Conservation (phyloP, 1,140 invertebrate genomes). For the Drosophila mayri region DNA sequence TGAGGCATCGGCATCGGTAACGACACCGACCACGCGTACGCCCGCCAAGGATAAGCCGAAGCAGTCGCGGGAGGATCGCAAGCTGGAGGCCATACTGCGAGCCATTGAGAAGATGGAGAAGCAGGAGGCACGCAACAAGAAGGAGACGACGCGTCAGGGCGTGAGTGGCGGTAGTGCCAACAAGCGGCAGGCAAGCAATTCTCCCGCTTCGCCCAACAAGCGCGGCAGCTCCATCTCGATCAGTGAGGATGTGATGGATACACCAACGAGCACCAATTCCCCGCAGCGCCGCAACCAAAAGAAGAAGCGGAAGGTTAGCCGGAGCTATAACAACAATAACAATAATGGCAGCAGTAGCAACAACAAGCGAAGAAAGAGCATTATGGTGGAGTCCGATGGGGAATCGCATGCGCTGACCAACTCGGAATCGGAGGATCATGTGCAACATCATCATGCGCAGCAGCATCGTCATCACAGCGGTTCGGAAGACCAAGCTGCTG, state of each 20-base stretch:
- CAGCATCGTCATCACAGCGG: slow-evolving; percentile 39
- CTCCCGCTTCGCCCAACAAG: slow-evolving; percentile 73
- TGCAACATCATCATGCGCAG: slow-evolving; percentile 84
- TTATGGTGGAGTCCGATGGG: slow-evolving; percentile 88
- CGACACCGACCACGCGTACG: slow-evolving; percentile 33
- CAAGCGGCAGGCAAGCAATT: slow-evolving; percentile 75
- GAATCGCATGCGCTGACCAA: slow-evolving; percentile 86
- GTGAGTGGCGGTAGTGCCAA: slow-evolving; percentile 16
- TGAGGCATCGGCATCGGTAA: slow-evolving; percentile 4
- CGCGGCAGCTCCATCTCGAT: slow-evolving; percentile 58
- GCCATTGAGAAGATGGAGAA: slow-evolving; percentile 95
- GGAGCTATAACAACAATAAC: slow-evolving; percentile 60
- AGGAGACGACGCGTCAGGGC: slow-evolving; percentile 75
- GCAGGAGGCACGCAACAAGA: slow-evolving; percentile 89
- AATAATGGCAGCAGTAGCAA: slow-evolving; percentile 34
- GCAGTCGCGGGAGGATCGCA: slow-evolving; percentile 96
- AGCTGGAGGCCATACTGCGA: slow-evolving; percentile 97
- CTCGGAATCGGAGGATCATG: slow-evolving; percentile 87
- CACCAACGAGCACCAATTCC: slow-evolving; percentile 40
- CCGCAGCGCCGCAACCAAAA: slow-evolving; percentile 57
- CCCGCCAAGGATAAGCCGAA: slow-evolving; percentile 76
- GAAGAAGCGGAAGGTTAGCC: slow-evolving; percentile 78
- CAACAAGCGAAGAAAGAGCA: slow-evolving; percentile 86
- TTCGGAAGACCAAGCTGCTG: slow-evolving; percentile 86
- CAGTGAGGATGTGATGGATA: slow-evolving; percentile 46